Evolutionary conservation across 92 coral and sea anemone species (phyloP).

Genomic region (Scolanthus callimorphus): DNA sequence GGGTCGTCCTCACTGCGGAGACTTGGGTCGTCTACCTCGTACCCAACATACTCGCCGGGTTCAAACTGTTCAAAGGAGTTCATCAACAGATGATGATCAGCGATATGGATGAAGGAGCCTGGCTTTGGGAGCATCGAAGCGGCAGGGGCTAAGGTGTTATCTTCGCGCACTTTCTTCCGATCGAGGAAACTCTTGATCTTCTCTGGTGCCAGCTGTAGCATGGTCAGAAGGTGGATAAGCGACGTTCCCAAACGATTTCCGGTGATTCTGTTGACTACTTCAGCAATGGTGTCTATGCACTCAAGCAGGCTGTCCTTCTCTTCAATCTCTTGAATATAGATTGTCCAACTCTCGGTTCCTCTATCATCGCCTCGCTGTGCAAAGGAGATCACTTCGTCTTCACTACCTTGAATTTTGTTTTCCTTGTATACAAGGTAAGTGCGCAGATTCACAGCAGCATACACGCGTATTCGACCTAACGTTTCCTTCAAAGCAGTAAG

Average conservation of each 20-base stretch:
- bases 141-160: constrained; percentile 11
- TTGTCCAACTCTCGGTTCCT: constrained; percentile 31
- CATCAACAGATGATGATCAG: constrained; percentile 50
- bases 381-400: constrained; percentile 22
- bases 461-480: constrained; percentile 16
- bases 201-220: constrained; percentile 18
- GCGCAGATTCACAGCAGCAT: constrained; percentile 10
- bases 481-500: constrained; percentile 4
- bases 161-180: constrained; percentile 24
- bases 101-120: constrained; percentile 42
- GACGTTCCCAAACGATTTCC: constrained; percentile 12
- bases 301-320: background rate
- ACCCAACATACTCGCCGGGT: constrained; percentile 70
- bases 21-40: constrained; percentile 61
- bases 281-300: constrained; percentile 24
- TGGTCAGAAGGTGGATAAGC: constrained; percentile 16
- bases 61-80: constrained; percentile 35
- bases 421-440: constrained; percentile 25
- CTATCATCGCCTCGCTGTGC: constrained; percentile 26
- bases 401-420: constrained; percentile 20
- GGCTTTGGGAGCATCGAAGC: constrained; percentile 34
- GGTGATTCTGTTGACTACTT: constrained; percentile 27
- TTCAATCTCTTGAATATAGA: constrained; percentile 23
- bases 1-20: constrained; percentile 27
- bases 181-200: constrained; percentile 29